phyloP scores from a whole-genome alignment of 2,113 vertebrate genomes.

The Mugil cephalus region DNA sequence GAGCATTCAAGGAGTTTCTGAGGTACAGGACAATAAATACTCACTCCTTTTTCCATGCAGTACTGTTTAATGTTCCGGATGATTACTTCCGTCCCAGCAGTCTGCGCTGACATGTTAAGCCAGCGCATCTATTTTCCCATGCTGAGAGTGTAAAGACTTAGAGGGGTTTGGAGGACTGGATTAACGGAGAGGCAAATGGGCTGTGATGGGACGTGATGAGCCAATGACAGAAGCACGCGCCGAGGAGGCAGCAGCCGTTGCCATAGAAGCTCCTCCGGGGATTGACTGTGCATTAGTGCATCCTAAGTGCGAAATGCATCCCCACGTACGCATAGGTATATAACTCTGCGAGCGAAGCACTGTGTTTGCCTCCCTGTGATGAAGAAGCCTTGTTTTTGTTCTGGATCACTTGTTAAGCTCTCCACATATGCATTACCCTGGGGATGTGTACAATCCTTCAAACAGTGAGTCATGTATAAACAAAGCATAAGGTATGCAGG shows the following conservation, averaged over 20 bases:
- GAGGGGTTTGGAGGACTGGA: slow-evolving; percentile 56
- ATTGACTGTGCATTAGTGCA: slow-evolving; percentile 55
- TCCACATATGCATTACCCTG: slow-evolving; percentile 38
- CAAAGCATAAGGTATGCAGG: slow-evolving; percentile 27
- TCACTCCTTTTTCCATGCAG: slow-evolving; percentile 41
- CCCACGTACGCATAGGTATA: slow-evolving; percentile 30
- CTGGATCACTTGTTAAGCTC: slow-evolving; percentile 54
- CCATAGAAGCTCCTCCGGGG: slow-evolving; percentile 43
- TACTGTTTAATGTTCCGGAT: slow-evolving; percentile 65
- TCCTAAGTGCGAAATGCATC: slow-evolving; percentile 40
- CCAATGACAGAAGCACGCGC: slow-evolving; percentile 49
- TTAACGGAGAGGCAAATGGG: slow-evolving; percentile 73
- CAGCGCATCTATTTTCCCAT: slow-evolving; percentile 57
- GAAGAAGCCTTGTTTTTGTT: slow-evolving; percentile 47
- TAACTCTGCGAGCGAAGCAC: slow-evolving; percentile 5
- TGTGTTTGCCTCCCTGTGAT: slow-evolving; percentile 4
- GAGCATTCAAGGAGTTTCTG: slow-evolving; percentile 42
- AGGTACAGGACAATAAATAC: slow-evolving; percentile 49
- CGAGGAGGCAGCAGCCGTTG: slow-evolving; percentile 54
- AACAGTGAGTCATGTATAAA: slow-evolving; percentile 25
- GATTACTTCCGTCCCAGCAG: slow-evolving; percentile 56
- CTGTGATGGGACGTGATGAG: slow-evolving; percentile 74
- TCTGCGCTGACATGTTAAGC: slow-evolving; percentile 63
- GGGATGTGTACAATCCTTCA: slow-evolving; percentile 21
- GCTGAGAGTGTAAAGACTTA: slow-evolving; percentile 65